A percentile compares a stretch with the other conserved stretches of the same genome.
Evolutionary conservation across 2,888 invertebrate genomes (phyloP).

Genomic region (Eupithecia centaureata): DNA sequence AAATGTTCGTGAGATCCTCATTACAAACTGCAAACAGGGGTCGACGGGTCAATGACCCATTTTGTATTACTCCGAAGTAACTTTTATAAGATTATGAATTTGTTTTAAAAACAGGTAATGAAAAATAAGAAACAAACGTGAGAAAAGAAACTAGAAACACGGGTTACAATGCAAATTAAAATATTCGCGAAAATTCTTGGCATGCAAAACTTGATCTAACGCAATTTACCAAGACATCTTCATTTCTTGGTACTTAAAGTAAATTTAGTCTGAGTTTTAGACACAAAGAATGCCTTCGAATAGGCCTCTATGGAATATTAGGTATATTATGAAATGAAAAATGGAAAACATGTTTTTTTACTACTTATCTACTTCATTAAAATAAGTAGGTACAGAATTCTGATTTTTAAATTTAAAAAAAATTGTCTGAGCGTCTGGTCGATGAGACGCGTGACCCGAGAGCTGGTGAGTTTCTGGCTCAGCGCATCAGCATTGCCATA

Average conservation of each 20-base stretch:
- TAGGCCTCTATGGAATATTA: too few species aligned
- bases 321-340: too few species aligned
- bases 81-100: background rate
- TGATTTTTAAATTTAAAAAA: too few species aligned
- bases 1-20: slow-evolving; percentile 40
- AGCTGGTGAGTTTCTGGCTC: too few species aligned
- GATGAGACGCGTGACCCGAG: too few species aligned
- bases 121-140: slow-evolving; percentile 31
- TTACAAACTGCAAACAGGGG: slow-evolving; percentile 32
- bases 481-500: too few species aligned
- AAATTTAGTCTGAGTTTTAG: background rate
- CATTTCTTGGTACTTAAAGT: slow-evolving; percentile 15
- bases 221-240: slow-evolving; percentile 1
- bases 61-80: slow-evolving; percentile 38
- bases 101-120: slow-evolving; percentile 27
- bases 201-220: slow-evolving; percentile 36
- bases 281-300: too few species aligned
- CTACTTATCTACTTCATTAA: too few species aligned
- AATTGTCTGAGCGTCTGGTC: too few species aligned
- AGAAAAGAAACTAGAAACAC: slow-evolving; percentile 40
- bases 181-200: slow-evolving; percentile 32
- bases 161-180: slow-evolving; percentile 38
- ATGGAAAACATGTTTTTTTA: too few species aligned
- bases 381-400: too few species aligned
- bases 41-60: slow-evolving; percentile 44